Evolutionary conservation across 1,140 invertebrate species (phyloP).

Genomic region (Drosophila setifemur): DNA sequence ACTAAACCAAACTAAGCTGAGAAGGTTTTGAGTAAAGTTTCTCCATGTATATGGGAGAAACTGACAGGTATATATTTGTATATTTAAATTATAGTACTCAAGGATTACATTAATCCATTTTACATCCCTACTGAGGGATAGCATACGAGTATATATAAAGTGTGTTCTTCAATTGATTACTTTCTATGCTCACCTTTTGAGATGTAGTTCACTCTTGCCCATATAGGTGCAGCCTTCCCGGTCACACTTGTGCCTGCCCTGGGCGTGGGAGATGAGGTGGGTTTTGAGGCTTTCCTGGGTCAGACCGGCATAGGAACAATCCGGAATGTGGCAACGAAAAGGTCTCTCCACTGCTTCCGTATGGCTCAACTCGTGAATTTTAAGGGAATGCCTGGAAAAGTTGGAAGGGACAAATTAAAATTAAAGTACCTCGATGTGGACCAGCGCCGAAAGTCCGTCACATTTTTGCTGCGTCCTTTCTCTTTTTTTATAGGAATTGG

Average conservation of each 20-base stretch:
- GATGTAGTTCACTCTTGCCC: slow-evolving; percentile 65
- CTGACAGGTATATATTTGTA: too few relatives aligned
- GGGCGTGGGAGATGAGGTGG: slow-evolving; percentile 59
- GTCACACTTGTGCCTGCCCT: slow-evolving; percentile 56
- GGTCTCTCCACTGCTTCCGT: not conserved
- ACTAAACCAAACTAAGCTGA: too few relatives aligned
- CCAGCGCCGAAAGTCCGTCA: slow-evolving; percentile 9
- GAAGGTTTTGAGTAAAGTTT: too few relatives aligned
- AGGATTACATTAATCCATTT: too few relatives aligned
- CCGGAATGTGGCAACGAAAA: slow-evolving; percentile 38
- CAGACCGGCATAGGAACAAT: slow-evolving; percentile 51
- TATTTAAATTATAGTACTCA: too few relatives aligned
- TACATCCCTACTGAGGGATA: too few relatives aligned
- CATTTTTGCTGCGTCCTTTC: slow-evolving; percentile 4
- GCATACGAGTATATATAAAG: too few relatives aligned
- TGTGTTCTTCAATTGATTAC: too few relatives aligned
- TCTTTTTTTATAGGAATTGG: slow-evolving; percentile 38
- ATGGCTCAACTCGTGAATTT: slow-evolving; percentile 52
- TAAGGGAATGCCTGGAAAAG: slow-evolving; percentile 54
- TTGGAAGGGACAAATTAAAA: not conserved
- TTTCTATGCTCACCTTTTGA: slow-evolving; percentile 54
- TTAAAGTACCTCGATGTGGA: not conserved
- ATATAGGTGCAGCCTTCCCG: slow-evolving; percentile 61
- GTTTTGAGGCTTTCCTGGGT: slow-evolving; percentile 46
- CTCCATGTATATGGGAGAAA: too few relatives aligned